A percentile compares a stretch with the other conserved stretches of the same genome.
phyloP scores from a whole-genome alignment of 2,113 vertebrate genomes.

The Hydropotes inermis region DNA sequence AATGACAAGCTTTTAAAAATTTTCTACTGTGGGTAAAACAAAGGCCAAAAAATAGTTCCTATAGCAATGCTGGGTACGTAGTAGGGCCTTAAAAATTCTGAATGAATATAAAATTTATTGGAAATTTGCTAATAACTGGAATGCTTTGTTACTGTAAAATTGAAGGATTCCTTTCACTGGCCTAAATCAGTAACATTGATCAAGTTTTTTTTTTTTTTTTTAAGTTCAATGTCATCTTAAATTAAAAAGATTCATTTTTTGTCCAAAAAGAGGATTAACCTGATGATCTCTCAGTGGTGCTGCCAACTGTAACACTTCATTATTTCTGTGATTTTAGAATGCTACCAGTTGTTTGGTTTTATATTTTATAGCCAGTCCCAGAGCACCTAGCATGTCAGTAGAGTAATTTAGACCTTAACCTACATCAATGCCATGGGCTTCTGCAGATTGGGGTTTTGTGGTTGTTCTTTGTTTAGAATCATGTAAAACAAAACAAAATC shows the following conservation, averaged over 20 bases:
- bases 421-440: neutral
- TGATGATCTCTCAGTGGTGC: neutral
- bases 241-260: neutral
- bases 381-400: constrained; percentile 30
- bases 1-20: neutral
- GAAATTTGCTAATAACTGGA: neutral
- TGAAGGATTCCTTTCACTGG: neutral
- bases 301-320: neutral
- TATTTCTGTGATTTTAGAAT: neutral
- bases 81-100: constrained; percentile 3
- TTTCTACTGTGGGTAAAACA: neutral
- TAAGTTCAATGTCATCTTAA: neutral
- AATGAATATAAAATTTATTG: constrained; percentile 10
- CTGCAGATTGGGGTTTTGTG: constrained; percentile 38
- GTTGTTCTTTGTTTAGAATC: constrained; percentile 21
- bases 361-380: constrained; percentile 43
- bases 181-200: constrained; percentile 5
- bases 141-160: neutral
- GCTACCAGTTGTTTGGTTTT: constrained; percentile 28
- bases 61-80: neutral
- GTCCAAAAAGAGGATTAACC: neutral
- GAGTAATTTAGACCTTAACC: constrained; percentile 50
- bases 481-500: constrained; percentile 46
- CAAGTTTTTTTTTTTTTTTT: neutral
- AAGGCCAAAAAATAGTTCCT: neutral